These are phyloP conservation scores for Saturnia japonica DNA, from an alignment of 2,888 invertebrate species.

Conservation along the genomic window DNA sequence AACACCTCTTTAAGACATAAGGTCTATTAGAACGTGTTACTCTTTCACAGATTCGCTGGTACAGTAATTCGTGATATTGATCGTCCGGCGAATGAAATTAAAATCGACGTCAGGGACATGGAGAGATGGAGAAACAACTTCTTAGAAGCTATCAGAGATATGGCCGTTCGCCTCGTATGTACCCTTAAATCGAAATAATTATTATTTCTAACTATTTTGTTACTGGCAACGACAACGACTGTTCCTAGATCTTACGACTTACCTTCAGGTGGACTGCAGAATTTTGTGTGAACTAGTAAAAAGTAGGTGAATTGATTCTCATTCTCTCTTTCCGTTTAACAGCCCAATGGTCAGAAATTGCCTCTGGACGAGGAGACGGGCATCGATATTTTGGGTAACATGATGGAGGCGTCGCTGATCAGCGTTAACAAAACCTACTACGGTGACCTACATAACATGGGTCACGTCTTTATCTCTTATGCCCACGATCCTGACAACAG, in stretches of 20 bases:
- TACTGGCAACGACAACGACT: too few relatives aligned
- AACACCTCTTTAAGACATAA: too few relatives aligned
- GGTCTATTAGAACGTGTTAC: too few relatives aligned
- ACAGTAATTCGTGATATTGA: constrained; percentile 83
- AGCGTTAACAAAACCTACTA: constrained; percentile 87
- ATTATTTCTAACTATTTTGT: too few relatives aligned
- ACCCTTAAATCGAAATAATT: background rate
- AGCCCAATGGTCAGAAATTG: constrained; percentile 82
- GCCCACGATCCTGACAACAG: constrained; percentile 91
- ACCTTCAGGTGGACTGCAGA: too few relatives aligned
- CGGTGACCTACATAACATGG: constrained; percentile 92
- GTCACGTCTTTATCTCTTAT: constrained; percentile 89
- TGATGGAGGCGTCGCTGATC: constrained; percentile 88
- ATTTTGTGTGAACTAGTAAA: background rate
- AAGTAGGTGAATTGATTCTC: background rate
- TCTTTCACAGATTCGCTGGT: constrained; percentile 66
- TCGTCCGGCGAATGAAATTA: constrained; percentile 85
- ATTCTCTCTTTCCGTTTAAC: constrained; percentile 9
- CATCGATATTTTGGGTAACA: constrained; percentile 90
- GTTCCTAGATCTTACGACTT: too few relatives aligned
- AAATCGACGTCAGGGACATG: constrained; percentile 85
- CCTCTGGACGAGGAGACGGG: constrained; percentile 85
- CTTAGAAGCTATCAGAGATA: constrained; percentile 86
- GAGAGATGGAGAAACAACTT: constrained; percentile 90
- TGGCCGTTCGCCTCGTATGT: constrained; percentile 79